These are phyloP conservation scores for Candidula unifasciata DNA, from an alignment of 2,888 invertebrate species.

Conservation along the genomic window DNA sequence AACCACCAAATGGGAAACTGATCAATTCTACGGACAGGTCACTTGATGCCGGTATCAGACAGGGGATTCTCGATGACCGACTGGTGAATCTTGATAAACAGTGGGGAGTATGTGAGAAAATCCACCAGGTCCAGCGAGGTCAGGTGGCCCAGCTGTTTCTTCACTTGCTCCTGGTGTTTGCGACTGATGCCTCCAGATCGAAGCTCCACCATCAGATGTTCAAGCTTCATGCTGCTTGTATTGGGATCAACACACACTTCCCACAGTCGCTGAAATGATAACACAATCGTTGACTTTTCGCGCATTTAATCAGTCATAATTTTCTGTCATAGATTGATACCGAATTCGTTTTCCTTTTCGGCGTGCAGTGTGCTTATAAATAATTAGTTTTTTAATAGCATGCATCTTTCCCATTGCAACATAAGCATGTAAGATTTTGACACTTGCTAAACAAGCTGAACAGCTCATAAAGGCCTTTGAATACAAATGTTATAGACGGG, in stretches of 20 bases:
- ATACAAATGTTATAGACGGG: too few relatives aligned
- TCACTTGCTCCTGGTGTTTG: conserved; percentile 71
- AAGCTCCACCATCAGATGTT: conserved; percentile 74
- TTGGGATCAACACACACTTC: conserved; percentile 74
- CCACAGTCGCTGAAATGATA: conserved; percentile 73
- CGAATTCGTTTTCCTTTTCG: too few relatives aligned
- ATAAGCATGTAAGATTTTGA: too few relatives aligned
- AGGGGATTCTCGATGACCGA: conserved; percentile 75
- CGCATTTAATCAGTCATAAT: too few relatives aligned
- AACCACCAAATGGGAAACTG: background rate
- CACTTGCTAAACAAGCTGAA: too few relatives aligned
- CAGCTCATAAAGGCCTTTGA: too few relatives aligned
- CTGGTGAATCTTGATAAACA: conserved; percentile 76
- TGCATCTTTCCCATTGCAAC: too few relatives aligned
- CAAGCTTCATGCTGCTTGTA: conserved; percentile 71
- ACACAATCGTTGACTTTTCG: background rate
- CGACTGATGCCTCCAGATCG: conserved; percentile 75
- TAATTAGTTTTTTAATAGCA: too few relatives aligned
- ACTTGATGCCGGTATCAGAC: conserved; percentile 59
- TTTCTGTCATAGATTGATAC: too few relatives aligned
- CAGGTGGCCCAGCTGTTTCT: conserved; percentile 69
- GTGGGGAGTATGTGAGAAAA: conserved; percentile 76
- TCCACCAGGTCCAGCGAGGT: conserved; percentile 73
- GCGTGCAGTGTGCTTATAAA: too few relatives aligned
- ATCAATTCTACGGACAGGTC: background rate